Percentiles rank a stretch among this genome's conserved stretches.
Conservation (phyloP, 92 coral and sea anemone species). For the Palythoa grandiflora region DNA sequence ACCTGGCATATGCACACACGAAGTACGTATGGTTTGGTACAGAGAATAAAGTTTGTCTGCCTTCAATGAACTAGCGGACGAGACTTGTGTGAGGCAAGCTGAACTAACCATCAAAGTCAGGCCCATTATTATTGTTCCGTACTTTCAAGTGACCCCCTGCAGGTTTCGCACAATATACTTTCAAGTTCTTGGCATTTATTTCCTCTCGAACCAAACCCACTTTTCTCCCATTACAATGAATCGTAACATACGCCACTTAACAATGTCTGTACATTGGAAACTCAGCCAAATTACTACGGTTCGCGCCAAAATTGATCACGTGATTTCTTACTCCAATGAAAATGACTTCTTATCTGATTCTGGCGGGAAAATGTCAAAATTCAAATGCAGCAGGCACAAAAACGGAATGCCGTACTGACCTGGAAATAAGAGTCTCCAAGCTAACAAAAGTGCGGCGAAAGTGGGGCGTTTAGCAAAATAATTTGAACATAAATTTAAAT, state of each 20-base stretch:
- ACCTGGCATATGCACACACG: too few relatives aligned
- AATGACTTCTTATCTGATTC: conserved; percentile 12
- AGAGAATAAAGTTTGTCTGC: too few relatives aligned
- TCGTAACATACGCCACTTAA: neutral
- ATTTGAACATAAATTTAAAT: neutral
- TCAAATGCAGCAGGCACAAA: neutral
- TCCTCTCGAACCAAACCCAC: conserved; percentile 16
- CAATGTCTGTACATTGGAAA: neutral
- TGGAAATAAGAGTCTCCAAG: neutral
- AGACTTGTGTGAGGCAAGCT: too few relatives aligned
- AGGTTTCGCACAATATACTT: conserved; percentile 1
- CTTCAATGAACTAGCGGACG: too few relatives aligned
- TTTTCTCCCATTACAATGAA: conserved; percentile 1
- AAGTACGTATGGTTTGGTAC: too few relatives aligned
- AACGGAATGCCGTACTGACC: neutral
- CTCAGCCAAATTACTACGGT: conserved; percentile 7
- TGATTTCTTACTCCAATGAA: conserved; percentile 22
- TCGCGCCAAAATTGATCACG: conserved; percentile 3
- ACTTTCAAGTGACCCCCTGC: conserved; percentile 6
- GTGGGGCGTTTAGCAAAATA: conserved; percentile 3
- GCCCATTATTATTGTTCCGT: neutral
- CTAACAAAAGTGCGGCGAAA: neutral
- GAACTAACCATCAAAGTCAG: neutral
- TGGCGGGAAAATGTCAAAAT: neutral
- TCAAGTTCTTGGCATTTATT: neutral